A percentile compares a stretch with the other conserved stretches of the same genome.
Evolutionary conservation across 1,140 invertebrate genomes (phyloP).

Genomic region (Bombus waltoni): DNA sequence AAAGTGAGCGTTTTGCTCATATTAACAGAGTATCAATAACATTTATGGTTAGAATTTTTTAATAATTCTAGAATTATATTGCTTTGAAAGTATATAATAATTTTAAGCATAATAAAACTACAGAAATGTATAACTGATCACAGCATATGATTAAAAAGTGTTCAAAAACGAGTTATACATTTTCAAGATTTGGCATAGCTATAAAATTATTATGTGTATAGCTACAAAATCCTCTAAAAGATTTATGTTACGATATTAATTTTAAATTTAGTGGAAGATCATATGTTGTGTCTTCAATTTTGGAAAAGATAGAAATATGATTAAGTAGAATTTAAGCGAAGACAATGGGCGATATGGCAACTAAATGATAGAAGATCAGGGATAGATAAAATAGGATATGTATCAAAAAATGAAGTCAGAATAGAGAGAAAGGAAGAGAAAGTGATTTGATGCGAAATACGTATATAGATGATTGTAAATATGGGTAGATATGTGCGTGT

Average conservation of each 20-base stretch:
- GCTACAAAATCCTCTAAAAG: too few species aligned
- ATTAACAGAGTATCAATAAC: background rate
- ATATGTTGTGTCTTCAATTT: background rate
- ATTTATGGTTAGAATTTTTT: background rate
- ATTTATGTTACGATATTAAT: too few species aligned
- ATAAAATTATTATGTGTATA: too few species aligned
- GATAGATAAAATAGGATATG: slow-evolving; percentile 3
- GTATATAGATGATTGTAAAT: slow-evolving; percentile 16
- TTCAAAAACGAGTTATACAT: background rate
- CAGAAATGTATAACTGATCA: background rate
- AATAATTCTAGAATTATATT: background rate
- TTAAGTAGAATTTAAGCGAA: background rate
- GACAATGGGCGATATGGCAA: background rate
- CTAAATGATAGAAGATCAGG: background rate
- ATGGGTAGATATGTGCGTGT: background rate
- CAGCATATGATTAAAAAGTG: background rate
- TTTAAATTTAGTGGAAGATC: background rate
- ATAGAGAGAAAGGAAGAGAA: slow-evolving; percentile 53
- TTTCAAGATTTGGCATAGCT: background rate
- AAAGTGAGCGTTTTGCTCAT: background rate
- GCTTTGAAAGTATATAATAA: background rate
- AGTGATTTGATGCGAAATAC: slow-evolving; percentile 32
- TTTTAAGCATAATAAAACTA: background rate
- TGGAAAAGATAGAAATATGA: background rate
- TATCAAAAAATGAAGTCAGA: slow-evolving; percentile 31